Evolutionary conservation across 2,113 vertebrate species (phyloP), one percentile per base, ranked within the genome.

Genomic region (Chascanopsetta lugubris): DNA sequence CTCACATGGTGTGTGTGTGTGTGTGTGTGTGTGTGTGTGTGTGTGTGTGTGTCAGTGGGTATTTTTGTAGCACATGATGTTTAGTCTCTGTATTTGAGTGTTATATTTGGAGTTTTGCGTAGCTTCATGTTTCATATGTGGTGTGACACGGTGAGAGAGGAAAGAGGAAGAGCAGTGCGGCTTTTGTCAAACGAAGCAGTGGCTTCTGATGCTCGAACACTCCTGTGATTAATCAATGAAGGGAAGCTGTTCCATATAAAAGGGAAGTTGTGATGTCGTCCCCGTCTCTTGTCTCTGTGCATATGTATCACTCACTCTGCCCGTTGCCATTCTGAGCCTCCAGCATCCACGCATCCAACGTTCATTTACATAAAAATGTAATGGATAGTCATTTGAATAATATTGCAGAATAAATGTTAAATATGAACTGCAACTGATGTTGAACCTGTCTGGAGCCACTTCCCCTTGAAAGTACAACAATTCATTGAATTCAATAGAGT

Each of bases 1-100:
- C 3, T 69, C 70, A 64, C 20, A 18, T 8, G 17, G 24, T 43
- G n/a, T 71, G 12, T 70, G 26, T 36, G 30, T 27, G 22, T 17
- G 17, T 26, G 24, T 43, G n/a, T 71, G 12, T 70, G 26, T 36
- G 30, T 27, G 22, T 17, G 5, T 17, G 15, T n/a, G 7, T 40
- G n/a, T 43, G 42, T 20, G 3, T 43, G 7, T 43, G 18, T 32
- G 10, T 57, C 17, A 67, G 26, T 30, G 26, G 27, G 22, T 53
- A 12, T 61, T 26, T 61, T 10, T 51, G 12, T 15, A 0, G 29
- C 68, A 51, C 47, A 38, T 62, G 22, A n/a, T 6, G 17, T 27
- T 27, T 18, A 75, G 11, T 10, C 2, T 24, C 2, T 20, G 15
- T 46, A 22, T 47, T 57, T n/a, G 15, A 56, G 26, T 50, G 17